Conservation (phyloP, 1,140 invertebrate species). For the Lepidurus apus region DNA sequence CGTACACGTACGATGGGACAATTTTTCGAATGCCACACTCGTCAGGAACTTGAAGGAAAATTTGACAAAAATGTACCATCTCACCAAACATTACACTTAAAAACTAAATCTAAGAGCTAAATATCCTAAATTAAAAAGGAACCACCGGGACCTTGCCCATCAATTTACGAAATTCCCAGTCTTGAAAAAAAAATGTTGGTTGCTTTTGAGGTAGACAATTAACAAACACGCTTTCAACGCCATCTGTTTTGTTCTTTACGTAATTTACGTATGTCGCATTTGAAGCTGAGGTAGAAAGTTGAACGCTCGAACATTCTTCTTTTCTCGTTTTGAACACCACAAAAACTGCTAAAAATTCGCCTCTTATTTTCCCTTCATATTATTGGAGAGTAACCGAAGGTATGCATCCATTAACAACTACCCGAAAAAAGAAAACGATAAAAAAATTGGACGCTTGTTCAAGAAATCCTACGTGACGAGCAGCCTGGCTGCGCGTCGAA, state of each 20-base stretch:
- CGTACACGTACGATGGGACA: not conserved
- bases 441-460: not conserved
- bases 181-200: not conserved
- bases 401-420: not conserved
- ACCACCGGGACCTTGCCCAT: conserved; percentile 5
- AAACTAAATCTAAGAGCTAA: not conserved
- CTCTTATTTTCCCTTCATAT: not conserved
- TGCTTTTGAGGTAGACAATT: not conserved
- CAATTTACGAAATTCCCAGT: not conserved
- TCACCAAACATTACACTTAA: not conserved
- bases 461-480: not conserved
- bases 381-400: not conserved
- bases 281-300: not conserved
- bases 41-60: not conserved
- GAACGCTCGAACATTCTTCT: not conserved
- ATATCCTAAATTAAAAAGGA: not conserved
- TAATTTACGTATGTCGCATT: not conserved
- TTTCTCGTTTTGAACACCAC: not conserved
- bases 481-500: not conserved
- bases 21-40: not conserved
- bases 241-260: not conserved
- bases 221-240: not conserved
- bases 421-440: not conserved
- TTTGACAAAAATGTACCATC: not conserved
- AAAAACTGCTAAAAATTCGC: not conserved